These are phyloP conservation scores for Thaumetopoea pityocampa DNA, from an alignment of 1,140 invertebrate genomes.

Conservation along the genomic window DNA sequence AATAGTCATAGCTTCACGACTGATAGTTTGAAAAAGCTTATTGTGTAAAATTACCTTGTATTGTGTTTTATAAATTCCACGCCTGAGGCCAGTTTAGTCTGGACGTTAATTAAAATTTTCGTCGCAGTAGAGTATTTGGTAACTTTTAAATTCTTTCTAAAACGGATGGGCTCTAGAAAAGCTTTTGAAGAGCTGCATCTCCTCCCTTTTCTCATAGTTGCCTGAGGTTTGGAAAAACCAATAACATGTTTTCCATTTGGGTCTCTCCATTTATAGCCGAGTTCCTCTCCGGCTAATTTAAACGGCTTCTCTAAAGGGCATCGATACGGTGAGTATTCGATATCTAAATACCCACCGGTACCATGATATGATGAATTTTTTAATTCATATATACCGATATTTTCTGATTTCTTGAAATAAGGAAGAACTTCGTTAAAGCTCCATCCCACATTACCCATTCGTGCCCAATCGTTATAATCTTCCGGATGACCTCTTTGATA, in stretches of 20 bases:
- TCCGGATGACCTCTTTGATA: conserved; percentile 83
- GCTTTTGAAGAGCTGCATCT: conserved; percentile 84
- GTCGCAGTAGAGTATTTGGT: conserved; percentile 81
- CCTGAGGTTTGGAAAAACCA: conserved; percentile 82
- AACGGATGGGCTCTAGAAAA: conserved; percentile 78
- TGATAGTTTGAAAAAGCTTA: too few relatives aligned
- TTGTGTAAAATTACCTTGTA: conserved; percentile 42
- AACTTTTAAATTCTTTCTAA: conserved; percentile 83
- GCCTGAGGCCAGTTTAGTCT: conserved; percentile 78
- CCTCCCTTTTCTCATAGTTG: conserved; percentile 81
- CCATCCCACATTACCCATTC: conserved; percentile 91
- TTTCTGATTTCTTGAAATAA: conserved; percentile 90
- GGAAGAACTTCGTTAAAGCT: conserved; percentile 86
- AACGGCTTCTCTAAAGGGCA: conserved; percentile 79
- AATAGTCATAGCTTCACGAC: too few relatives aligned
- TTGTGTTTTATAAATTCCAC: conserved; percentile 81
- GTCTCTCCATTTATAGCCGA: conserved; percentile 83
- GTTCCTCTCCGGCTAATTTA: conserved; percentile 80
- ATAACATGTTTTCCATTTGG: conserved; percentile 79
- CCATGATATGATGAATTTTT: conserved; percentile 80
- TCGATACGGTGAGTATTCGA: conserved; percentile 79
- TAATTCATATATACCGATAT: conserved; percentile 74
- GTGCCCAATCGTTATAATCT: conserved; percentile 84
- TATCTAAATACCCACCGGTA: conserved; percentile 80
- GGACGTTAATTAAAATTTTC: conserved; percentile 81